Percentiles rank a stretch among this genome's conserved stretches.
Evolutionary conservation across 2,797 vertebrate species (phyloP).

Genomic region (Rhynchotus rufescens): DNA sequence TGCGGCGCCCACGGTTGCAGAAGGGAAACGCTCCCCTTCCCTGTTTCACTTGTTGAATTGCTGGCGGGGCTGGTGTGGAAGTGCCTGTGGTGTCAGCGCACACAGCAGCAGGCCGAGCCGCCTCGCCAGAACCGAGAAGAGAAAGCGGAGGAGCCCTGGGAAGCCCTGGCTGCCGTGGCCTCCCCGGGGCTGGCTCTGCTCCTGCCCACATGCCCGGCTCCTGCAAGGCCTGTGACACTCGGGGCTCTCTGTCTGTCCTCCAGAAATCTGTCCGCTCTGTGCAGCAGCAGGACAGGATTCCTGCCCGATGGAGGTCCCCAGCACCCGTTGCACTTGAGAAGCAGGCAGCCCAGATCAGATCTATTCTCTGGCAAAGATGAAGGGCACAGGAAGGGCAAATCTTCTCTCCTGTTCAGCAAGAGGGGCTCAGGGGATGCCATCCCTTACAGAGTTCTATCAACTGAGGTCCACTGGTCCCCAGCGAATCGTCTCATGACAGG

Average conservation of each 20-base stretch:
- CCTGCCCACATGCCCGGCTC: fast-evolving
- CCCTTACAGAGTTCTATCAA: not conserved
- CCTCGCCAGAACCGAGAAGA: slow-evolving; percentile 31
- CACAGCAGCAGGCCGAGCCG: not conserved
- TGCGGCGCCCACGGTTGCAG: not conserved
- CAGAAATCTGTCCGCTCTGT: not conserved
- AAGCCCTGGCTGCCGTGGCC: not conserved
- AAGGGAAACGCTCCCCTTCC: not conserved
- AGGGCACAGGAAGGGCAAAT: not conserved
- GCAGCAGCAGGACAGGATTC: not conserved
- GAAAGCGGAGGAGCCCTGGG: not conserved
- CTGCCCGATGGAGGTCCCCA: not conserved
- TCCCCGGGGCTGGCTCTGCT: not conserved
- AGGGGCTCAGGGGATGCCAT: not conserved
- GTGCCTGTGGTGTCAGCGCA: fast-evolving
- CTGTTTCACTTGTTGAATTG: slow-evolving; percentile 51
- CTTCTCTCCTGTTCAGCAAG: not conserved
- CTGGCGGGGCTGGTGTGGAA: not conserved
- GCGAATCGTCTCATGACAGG: no score
- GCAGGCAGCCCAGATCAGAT: not conserved
- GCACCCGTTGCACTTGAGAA: not conserved
- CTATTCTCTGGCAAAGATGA: not conserved
- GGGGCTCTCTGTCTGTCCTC: not conserved
- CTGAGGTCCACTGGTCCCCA: not conserved
- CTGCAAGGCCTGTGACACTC: not conserved